A percentile compares a stretch with the other conserved stretches of the same genome.
phyloP scores from a whole-genome alignment of 2,113 vertebrate genomes.

The Neotragus pygmaeus region DNA sequence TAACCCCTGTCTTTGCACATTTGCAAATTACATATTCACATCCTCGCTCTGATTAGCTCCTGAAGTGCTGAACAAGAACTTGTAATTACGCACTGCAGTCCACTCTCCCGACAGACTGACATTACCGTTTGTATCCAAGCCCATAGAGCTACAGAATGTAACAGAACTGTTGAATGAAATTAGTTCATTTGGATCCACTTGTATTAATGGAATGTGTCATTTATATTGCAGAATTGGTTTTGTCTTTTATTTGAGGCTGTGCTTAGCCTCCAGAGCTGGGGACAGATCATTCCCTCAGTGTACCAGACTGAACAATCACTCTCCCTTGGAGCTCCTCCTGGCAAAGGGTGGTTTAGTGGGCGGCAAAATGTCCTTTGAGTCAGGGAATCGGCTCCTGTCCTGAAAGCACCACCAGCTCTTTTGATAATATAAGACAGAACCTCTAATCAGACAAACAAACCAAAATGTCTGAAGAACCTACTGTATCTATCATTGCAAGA shows the following conservation, averaged over 20 bases:
- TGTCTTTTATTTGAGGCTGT: slow-evolving; percentile 49
- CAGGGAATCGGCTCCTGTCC: neutral
- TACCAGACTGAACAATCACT: slow-evolving; percentile 35
- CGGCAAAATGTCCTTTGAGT: neutral
- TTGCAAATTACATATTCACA: slow-evolving; percentile 69
- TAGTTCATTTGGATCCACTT: slow-evolving; percentile 68
- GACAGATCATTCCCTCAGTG: slow-evolving; percentile 33
- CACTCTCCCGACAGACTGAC: slow-evolving; percentile 64
- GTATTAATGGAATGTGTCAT: slow-evolving; percentile 69
- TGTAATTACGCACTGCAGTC: slow-evolving; percentile 62
- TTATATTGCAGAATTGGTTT: slow-evolving; percentile 56
- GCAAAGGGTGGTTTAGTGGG: neutral
- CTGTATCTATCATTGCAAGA: neutral
- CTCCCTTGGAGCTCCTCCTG: neutral
- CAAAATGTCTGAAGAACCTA: neutral
- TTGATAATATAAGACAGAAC: neutral
- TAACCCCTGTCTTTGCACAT: slow-evolving; percentile 68
- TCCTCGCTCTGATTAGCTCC: slow-evolving; percentile 69
- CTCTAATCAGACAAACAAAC: neutral
- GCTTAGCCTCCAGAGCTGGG: slow-evolving; percentile 3
- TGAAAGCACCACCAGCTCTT: neutral
- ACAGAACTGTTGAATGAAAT: slow-evolving; percentile 67
- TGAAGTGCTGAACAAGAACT: slow-evolving; percentile 66
- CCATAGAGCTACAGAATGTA: slow-evolving; percentile 53
- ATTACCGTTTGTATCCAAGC: slow-evolving; percentile 60